Conservation (phyloP, 2,113 vertebrate genomes). For the Esox niger region DNA sequence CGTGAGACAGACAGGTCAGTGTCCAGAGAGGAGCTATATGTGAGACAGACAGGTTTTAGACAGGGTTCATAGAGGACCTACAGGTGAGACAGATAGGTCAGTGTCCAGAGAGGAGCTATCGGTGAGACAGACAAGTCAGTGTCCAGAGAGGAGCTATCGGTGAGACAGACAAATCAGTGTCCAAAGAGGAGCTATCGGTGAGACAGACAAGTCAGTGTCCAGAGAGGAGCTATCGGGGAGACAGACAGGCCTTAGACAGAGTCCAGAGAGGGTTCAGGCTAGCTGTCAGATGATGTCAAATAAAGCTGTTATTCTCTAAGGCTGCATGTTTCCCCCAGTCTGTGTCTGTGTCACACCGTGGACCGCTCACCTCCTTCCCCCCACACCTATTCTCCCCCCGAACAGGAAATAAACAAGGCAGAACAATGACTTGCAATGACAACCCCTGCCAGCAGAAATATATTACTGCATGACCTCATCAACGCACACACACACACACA, state of each 20-base stretch:
- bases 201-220: too few relatives aligned
- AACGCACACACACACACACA: background rate
- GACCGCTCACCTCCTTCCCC: background rate
- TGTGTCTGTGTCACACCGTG: background rate
- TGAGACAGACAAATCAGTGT: too few relatives aligned
- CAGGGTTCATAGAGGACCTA: too few relatives aligned
- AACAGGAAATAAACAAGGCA: background rate
- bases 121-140: too few relatives aligned
- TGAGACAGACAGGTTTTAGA: too few relatives aligned
- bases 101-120: too few relatives aligned
- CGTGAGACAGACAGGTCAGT: too few relatives aligned
- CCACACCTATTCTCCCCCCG: background rate
- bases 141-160: too few relatives aligned
- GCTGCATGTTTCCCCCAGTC: background rate
- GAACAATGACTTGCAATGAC: conserved; percentile 1
- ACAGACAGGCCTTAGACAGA: background rate
- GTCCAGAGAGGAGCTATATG: too few relatives aligned
- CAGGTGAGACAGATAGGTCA: too few relatives aligned
- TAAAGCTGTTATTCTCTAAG: conserved; percentile 20
- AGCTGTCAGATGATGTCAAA: conserved; percentile 13
- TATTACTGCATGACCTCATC: background rate
- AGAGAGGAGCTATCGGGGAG: background rate
- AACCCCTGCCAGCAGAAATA: background rate
- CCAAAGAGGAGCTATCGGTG: too few relatives aligned
- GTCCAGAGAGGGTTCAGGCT: background rate